A percentile compares a stretch with the other conserved stretches of the same genome.
Evolutionary conservation across 2,113 vertebrate species (phyloP).

Genomic region (Sander lucioperca): DNA sequence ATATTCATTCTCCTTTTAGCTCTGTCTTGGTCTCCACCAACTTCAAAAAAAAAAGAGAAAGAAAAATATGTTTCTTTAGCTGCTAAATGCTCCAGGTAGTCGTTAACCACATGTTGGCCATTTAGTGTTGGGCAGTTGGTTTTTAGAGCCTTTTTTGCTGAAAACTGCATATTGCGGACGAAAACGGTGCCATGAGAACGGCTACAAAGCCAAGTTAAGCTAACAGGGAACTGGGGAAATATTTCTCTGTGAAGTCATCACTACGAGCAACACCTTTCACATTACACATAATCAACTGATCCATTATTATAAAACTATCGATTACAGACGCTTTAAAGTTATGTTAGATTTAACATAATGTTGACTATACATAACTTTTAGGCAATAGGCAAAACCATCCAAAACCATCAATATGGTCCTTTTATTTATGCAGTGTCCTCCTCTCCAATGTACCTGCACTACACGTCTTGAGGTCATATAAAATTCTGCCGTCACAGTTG

Average conservation of each 20-base stretch:
- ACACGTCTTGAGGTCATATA: constrained; percentile 36
- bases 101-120: neutral
- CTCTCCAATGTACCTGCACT: neutral
- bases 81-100: neutral
- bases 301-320: neutral
- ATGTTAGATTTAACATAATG: neutral
- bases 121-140: neutral
- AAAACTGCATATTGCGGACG: neutral
- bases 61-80: neutral
- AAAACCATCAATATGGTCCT: neutral
- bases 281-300: neutral
- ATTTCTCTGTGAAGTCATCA: neutral
- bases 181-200: neutral
- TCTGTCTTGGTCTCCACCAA: neutral
- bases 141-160: neutral
- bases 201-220: neutral
- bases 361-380: neutral
- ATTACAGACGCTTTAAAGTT: neutral
- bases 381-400: neutral
- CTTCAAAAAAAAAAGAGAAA: neutral
- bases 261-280: neutral
- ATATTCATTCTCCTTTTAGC: neutral
- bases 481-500: constrained; percentile 29
- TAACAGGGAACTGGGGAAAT: neutral
- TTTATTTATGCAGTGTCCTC: neutral